Evolutionary conservation across 2,797 vertebrate species (phyloP).

Genomic region (Gymnothorax javanicus): DNA sequence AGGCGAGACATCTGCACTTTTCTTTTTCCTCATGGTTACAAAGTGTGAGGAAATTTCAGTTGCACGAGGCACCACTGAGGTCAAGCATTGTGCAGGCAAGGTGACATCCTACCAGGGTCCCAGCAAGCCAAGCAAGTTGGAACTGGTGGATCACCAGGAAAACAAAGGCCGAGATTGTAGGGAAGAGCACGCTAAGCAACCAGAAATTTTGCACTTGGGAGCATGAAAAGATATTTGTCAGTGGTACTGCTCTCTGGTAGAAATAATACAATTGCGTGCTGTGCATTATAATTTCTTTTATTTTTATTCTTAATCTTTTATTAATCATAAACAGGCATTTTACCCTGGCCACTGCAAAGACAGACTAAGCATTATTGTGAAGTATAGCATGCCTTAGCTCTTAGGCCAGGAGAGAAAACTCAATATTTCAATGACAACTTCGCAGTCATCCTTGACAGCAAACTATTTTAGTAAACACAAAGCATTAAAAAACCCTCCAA

Average conservation of each 20-base stretch:
- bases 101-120: slow-evolving; percentile 10
- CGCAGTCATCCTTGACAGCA: neutral
- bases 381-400: neutral
- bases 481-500: neutral
- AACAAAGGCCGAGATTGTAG: slow-evolving; percentile 1
- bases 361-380: neutral
- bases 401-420: neutral
- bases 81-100: neutral
- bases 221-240: neutral
- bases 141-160: slow-evolving; percentile 20
- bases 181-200: neutral
- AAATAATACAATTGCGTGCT: neutral
- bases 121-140: slow-evolving; percentile 22
- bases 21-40: neutral
- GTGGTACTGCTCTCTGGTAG: neutral
- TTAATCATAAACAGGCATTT: neutral
- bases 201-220: neutral
- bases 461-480: neutral
- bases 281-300: neutral
- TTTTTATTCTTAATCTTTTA: neutral
- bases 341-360: neutral
- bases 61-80: neutral
- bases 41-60: slow-evolving; percentile 33
- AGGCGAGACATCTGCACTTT: neutral
- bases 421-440: neutral